These are phyloP conservation scores for Dermochelys coriacea DNA, from an alignment of 2,797 vertebrate genomes.

Conservation along the genomic window DNA sequence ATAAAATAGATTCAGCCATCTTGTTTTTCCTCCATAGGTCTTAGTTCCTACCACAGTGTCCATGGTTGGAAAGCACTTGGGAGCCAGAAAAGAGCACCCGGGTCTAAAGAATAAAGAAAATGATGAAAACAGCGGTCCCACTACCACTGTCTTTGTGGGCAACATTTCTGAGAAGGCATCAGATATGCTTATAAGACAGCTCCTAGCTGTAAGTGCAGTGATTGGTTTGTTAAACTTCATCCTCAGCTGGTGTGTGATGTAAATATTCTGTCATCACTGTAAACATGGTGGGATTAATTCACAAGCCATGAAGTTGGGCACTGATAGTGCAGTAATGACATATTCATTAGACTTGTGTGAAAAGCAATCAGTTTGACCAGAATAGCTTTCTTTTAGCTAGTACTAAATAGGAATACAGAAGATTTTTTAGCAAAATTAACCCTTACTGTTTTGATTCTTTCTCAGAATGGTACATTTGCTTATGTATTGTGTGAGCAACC, in stretches of 20 bases:
- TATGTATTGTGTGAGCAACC: neutral
- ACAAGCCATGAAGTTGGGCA: neutral
- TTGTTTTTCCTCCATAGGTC: slow-evolving; percentile 79
- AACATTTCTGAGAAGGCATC: slow-evolving; percentile 99
- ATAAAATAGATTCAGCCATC: neutral
- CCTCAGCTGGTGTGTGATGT: neutral
- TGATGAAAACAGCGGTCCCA: slow-evolving; percentile 94
- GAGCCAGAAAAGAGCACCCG: slow-evolving; percentile 88
- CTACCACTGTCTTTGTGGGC: slow-evolving; percentile 98
- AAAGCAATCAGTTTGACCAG: neutral
- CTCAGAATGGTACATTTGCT: neutral
- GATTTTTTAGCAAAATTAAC: neutral
- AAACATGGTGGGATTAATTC: neutral
- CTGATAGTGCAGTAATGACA: neutral
- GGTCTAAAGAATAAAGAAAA: slow-evolving; percentile 87
- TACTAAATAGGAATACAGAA: neutral
- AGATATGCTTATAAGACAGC: slow-evolving; percentile 98
- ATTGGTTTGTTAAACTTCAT: neutral
- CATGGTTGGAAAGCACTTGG: slow-evolving; percentile 93
- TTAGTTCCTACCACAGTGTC: slow-evolving; percentile 91
- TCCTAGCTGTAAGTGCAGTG: slow-evolving; percentile 90
- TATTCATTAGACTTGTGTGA: neutral
- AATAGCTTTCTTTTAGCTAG: neutral
- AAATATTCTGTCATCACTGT: neutral
- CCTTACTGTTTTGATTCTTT: neutral